Percentiles rank a stretch among this genome's conserved stretches.
phyloP scores from a whole-genome alignment of 2,888 invertebrate species.

The Leptinotarsa haldemani region DNA sequence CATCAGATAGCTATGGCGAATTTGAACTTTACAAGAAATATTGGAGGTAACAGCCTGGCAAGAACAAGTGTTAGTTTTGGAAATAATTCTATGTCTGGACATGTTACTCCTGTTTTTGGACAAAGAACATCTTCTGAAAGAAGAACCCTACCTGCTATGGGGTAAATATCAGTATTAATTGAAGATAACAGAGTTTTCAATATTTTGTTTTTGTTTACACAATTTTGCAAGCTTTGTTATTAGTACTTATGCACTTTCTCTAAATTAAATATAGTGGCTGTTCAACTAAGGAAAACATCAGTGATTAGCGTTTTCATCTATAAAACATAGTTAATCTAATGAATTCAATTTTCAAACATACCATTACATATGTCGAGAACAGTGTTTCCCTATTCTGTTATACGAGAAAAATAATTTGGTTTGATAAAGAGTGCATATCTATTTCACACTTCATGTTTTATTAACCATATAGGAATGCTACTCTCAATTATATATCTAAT shows the following conservation, averaged over 20 bases:
- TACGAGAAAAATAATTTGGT: no score
- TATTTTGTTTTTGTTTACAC: slow-evolving; percentile 19
- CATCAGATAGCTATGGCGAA: slow-evolving; percentile 85
- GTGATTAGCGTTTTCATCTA: no score
- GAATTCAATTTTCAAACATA: no score
- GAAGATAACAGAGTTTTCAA: neutral
- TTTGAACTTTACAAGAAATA: slow-evolving; percentile 92
- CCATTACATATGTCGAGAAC: no score
- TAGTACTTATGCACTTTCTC: neutral
- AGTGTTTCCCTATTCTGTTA: no score
- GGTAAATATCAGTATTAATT: slow-evolving; percentile 60
- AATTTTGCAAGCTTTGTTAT: neutral
- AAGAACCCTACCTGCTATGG: slow-evolving; percentile 70
- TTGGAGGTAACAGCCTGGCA: slow-evolving; percentile 81
- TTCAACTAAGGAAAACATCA: neutral
- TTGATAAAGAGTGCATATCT: no score
- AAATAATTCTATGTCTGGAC: slow-evolving; percentile 77
- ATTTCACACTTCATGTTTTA: no score
- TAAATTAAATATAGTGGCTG: neutral
- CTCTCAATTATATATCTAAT: no score
- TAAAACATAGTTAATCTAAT: no score
- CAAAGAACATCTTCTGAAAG: slow-evolving; percentile 85
- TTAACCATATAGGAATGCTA: no score
- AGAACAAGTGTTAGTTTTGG: slow-evolving; percentile 75
- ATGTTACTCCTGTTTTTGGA: slow-evolving; percentile 84